Base-by-base conservation (phyloP, 2,113 vertebrate genomes). In the Lophius piscatorius region DNA sequence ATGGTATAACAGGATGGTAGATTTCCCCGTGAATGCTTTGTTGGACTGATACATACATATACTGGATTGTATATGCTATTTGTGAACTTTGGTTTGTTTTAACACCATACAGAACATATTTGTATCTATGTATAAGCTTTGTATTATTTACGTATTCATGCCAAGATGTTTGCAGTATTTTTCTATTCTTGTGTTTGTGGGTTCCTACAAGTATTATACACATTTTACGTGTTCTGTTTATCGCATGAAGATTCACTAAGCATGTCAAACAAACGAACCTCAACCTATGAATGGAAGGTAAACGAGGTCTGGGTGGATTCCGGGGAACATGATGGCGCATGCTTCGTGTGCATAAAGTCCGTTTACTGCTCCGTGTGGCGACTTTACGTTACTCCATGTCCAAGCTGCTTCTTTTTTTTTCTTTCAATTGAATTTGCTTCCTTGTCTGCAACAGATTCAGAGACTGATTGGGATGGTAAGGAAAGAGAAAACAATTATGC, bases 391-490 rank as follows among this genome's bases (percentile, higher is more conserved):
- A 45, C 28, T 3, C 44, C 5, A 47, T 42, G 21, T 68, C 18
- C 14, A 14, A 49, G 74, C 52, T 55, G 76, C 70, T 75, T 79
- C 71, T 42, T n/a, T n/a, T n/a, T n/a, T n/a, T n/a, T n/a, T n/a
- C n/a, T 69, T 68, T 77, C 64, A 75, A 70, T 74, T 46, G 26
- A 26, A 42, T 87, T 66, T 88, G 82, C 83, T 86, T 85, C 80
- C 76, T 84, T 87, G 74, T 87, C 70, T 78, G 70, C 69, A 68
- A 8, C 80, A 80, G 82, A 83, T 41, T 73, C 84, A 67, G 85
- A 83, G 0, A 6, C 18, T 68, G 76, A 77, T 41, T 59, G 65
- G 42, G 74, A 86, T 80, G 87, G 87, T 89, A 86, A 89, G 87
- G 78, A 70, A 73, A 48, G 18, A 14, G 74, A 16, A 16, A 2